These are phyloP conservation scores for Heliconius hortense DNA, from an alignment of 2,888 invertebrate species.

Conservation along the genomic window DNA sequence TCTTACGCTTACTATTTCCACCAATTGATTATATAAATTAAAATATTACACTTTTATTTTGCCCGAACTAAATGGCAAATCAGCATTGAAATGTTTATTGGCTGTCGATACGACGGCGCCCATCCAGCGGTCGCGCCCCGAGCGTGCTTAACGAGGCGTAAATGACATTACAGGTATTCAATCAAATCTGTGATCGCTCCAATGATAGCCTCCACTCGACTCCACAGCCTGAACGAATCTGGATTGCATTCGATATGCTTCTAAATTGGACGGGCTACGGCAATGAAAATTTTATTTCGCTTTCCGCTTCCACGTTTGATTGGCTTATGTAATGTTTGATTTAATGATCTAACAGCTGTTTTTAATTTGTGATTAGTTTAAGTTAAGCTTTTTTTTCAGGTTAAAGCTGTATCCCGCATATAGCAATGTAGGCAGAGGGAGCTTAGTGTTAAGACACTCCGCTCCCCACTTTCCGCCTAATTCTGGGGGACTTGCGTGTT, in stretches of 20 bases:
- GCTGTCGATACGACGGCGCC: constrained; percentile 51
- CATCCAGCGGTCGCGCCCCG: constrained; percentile 54
- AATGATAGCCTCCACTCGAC: constrained; percentile 52
- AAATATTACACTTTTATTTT: constrained; percentile 13
- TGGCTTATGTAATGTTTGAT: constrained; percentile 40
- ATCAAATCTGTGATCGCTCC: constrained; percentile 65
- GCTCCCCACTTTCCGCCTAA: no score
- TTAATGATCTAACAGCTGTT: constrained; percentile 40
- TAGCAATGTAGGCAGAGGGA: no score
- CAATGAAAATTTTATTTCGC: constrained; percentile 49
- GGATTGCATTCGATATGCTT: constrained; percentile 44
- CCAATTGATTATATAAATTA: neutral
- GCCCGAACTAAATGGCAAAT: constrained; percentile 22
- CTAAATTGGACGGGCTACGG: constrained; percentile 47
- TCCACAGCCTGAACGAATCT: constrained; percentile 49
- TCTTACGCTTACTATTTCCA: neutral
- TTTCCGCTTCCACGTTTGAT: constrained; percentile 43
- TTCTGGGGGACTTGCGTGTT: no score
- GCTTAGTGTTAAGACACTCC: no score
- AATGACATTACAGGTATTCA: constrained; percentile 69
- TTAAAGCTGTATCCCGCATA: no score
- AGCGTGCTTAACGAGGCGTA: constrained; percentile 70
- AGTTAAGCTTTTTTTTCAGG: neutral
- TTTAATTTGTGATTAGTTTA: constrained; percentile 1
- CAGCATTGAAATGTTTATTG: constrained; percentile 64